Base-by-base conservation (phyloP, 2,797 vertebrate genomes). In the Hypotaenidia okinawae region DNA sequence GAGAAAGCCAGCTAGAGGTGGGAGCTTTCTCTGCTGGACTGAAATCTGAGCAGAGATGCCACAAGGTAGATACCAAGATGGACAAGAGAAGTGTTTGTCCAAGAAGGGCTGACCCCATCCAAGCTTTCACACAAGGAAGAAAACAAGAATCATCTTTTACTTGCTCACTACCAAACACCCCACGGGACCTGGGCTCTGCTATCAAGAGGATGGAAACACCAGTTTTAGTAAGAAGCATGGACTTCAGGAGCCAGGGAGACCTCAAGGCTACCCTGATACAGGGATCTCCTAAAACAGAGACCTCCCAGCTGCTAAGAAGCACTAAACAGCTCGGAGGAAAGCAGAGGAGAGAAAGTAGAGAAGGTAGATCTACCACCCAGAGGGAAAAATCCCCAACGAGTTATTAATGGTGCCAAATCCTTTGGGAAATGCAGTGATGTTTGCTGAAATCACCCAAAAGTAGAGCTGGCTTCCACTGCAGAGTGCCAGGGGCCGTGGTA, bases 111-210 rank as follows among this genome's bases (percentile, higher is more conserved):
- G 87, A 35, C 78, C 58, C 17, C 5, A 30, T 80, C 45, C 41
- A 87, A 76, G 72, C 32, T 84, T 78, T 72, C 64, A 51, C 39
- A 2, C 75, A 54, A 72, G 32, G 83, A 95, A 96, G 59, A 82
- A 77, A 97, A 91, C 85, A 81, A 80, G 70, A 35, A 43, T 33
- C 30, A 78, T 87, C 76, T 93, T 96, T 91, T 69, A 73, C 88
- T 95, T 76, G 70, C n/a, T 84, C 17, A 5, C 81, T 90, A 90
- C n/a, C 47, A 74, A 85, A 91, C 3, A 11, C 37, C 58, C 33
- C 2, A 0, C 2, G 37, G 68, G 78, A 92, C 57, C 74, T 33
- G 41, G 72, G 76, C 54, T 82, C 11, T 13, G 79, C 23, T 61
- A 75, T n/a, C 82, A 64, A 62, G 64, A 87, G 61, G 51, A 18